Evolutionary conservation across 2,797 vertebrate genomes (phyloP).

Genomic region (Tauraco hartlaubi): DNA sequence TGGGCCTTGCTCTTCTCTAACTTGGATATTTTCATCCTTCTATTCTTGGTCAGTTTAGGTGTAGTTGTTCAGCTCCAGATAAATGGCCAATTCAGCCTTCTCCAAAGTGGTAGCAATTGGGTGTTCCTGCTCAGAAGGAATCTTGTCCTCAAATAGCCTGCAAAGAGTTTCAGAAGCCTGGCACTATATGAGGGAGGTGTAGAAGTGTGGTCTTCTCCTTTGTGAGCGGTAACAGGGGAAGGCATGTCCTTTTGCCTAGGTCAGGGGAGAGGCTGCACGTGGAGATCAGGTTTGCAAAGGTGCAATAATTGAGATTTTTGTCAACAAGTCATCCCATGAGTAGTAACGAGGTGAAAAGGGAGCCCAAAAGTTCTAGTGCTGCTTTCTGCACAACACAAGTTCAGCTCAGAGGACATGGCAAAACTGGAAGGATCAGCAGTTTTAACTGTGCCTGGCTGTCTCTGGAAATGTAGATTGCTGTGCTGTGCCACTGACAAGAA

Average conservation of each 20-base stretch:
- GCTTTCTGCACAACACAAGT: accelerated
- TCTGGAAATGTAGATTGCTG: not conserved
- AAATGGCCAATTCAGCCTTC: not conserved
- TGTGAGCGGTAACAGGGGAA: not conserved
- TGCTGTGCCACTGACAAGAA: not conserved
- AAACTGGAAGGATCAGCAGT: not conserved
- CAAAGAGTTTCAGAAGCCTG: not conserved
- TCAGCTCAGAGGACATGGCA: not conserved
- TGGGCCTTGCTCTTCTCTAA: not conserved
- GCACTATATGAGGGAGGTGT: accelerated
- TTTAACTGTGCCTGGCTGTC: not conserved
- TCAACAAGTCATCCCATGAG: accelerated
- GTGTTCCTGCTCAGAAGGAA: not conserved
- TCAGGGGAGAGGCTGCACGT: not conserved
- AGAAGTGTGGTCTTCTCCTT: not conserved
- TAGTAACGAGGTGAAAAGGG: not conserved
- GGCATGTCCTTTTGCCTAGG: not conserved
- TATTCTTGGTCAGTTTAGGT: not conserved
- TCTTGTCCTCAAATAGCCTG: not conserved
- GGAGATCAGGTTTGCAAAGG: not conserved
- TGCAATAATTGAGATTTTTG: not conserved
- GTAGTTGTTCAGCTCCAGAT: not conserved
- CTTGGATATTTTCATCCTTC: not conserved
- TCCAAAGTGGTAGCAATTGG: not conserved
- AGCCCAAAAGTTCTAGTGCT: not conserved